Evolutionary conservation across 2,888 invertebrate species (phyloP).

Genomic region (Junonia oenone): DNA sequence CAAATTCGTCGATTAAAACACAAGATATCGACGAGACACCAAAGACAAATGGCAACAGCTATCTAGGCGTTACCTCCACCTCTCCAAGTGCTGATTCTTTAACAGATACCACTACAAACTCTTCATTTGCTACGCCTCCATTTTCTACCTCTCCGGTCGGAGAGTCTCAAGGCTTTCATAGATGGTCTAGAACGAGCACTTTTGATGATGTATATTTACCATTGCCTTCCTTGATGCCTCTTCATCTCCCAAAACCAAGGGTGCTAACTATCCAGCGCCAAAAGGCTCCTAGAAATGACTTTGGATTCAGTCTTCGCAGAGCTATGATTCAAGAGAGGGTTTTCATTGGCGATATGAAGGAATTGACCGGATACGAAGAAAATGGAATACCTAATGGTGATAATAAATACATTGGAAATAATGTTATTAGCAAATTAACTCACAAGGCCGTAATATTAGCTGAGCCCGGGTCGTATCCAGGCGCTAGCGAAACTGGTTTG

Average conservation of each 20-base stretch:
- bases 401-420: constrained; percentile 56
- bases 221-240: constrained; percentile 83
- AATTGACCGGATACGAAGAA: constrained; percentile 54
- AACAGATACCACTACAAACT: constrained; percentile 90
- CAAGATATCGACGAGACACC: constrained; percentile 64
- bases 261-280: constrained; percentile 87
- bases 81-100: constrained; percentile 91
- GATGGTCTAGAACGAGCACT: constrained; percentile 87
- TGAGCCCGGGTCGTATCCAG: constrained; percentile 90
- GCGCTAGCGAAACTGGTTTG: constrained; percentile 89
- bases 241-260: constrained; percentile 85
- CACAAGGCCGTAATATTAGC: constrained; percentile 91
- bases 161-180: constrained; percentile 89
- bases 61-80: constrained; percentile 86
- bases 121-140: constrained; percentile 91
- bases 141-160: constrained; percentile 92
- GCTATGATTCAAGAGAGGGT: constrained; percentile 89
- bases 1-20: constrained; percentile 64
- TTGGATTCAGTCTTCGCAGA: constrained; percentile 94
- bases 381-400: constrained; percentile 58
- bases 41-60: constrained; percentile 72
- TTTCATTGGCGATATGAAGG: constrained; percentile 57
- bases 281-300: constrained; percentile 92
- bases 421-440: constrained; percentile 64
- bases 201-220: constrained; percentile 88